Conservation (phyloP, 2,797 vertebrate species). For the Pseudomugil tenellus region DNA sequence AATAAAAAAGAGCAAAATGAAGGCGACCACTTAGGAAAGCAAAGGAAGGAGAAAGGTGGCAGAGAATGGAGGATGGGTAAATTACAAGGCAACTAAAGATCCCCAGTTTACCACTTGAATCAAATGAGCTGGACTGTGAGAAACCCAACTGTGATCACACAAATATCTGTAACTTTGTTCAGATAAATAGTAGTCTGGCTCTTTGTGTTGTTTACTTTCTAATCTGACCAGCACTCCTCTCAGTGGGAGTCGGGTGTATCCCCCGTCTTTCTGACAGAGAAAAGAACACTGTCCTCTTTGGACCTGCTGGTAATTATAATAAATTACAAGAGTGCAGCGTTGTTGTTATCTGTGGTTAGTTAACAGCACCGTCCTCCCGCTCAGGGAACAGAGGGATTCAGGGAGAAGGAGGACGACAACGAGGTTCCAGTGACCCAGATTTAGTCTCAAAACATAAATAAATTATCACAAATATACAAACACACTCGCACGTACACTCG, state of each 20-base stretch:
- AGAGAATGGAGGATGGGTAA: constrained; percentile 1
- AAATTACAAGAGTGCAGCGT: constrained; percentile 85
- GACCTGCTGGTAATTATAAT: constrained; percentile 91
- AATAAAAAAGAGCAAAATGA: background rate
- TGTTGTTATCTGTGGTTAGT: constrained; percentile 86
- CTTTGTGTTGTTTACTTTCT: constrained; percentile 55
- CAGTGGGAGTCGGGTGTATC: constrained; percentile 69
- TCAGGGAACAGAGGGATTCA: constrained; percentile 53
- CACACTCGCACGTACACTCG: constrained; percentile 28
- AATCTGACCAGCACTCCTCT: constrained; percentile 63
- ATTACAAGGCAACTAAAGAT: constrained; percentile 7
- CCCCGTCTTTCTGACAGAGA: constrained; percentile 74
- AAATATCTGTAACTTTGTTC: constrained; percentile 31
- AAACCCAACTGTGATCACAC: constrained; percentile 8
- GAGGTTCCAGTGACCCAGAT: constrained; percentile 86
- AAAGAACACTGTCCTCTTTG: constrained; percentile 82
- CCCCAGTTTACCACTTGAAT: constrained; percentile 1
- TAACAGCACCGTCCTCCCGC: constrained; percentile 79
- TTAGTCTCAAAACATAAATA: constrained; percentile 84
- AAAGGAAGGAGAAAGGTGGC: constrained; percentile 4
- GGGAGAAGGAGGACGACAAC: constrained; percentile 44
- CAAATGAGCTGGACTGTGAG: background rate
- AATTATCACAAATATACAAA: constrained; percentile 73
- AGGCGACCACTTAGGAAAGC: constrained; percentile 1
- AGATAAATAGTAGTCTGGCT: constrained; percentile 22